Conservation (phyloP, 2,797 vertebrate genomes). For the Cuniculus paca region DNA sequence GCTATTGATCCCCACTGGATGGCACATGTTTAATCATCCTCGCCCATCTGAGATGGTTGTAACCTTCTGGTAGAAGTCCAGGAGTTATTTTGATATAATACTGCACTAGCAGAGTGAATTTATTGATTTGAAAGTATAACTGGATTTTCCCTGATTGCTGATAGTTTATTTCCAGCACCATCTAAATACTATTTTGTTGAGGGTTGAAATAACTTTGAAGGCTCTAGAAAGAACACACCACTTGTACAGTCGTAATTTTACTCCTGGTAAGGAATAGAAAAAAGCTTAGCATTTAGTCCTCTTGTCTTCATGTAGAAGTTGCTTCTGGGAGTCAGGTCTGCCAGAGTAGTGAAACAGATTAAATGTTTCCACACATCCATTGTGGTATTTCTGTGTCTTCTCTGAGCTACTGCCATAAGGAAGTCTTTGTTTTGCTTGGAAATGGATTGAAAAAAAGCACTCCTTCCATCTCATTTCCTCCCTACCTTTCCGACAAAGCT, state of each 20-base stretch:
- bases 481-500: neutral
- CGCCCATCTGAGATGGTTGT: neutral
- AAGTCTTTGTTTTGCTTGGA: constrained; percentile 27
- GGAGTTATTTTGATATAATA: neutral
- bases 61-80: neutral
- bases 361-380: neutral
- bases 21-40: neutral
- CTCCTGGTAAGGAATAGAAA: neutral
- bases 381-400: neutral
- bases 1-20: constrained; percentile 26
- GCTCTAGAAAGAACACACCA: constrained; percentile 20
- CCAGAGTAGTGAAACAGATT: neutral
- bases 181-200: neutral
- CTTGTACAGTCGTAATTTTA: neutral
- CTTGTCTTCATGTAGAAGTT: neutral
- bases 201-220: constrained; percentile 40
- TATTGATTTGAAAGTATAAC: constrained; percentile 31
- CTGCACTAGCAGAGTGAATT: neutral
- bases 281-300: neutral
- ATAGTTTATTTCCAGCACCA: neutral
- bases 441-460: neutral
- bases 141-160: constrained; percentile 36
- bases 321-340: neutral
- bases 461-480: neutral
- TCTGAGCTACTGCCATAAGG: neutral